A percentile compares a stretch with the other conserved stretches of the same genome.
Conservation (phyloP, 2,888 invertebrate species). For the Dysmachus trigonus region DNA sequence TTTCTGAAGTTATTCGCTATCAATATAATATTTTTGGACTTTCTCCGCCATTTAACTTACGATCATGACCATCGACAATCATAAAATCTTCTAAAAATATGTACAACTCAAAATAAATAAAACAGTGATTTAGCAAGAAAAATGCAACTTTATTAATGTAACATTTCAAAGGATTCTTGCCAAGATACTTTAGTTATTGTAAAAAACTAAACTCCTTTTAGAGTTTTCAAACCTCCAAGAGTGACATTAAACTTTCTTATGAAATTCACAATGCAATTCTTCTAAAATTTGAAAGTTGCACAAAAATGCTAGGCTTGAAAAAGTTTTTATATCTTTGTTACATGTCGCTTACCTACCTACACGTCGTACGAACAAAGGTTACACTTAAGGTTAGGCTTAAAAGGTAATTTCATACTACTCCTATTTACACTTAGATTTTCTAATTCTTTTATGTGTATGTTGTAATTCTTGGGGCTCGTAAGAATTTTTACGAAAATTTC, state of each 20-base stretch:
- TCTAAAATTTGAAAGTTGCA: background rate
- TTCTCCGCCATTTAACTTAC: too few relatives aligned
- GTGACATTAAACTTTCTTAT: background rate
- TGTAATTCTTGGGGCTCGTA: constrained; percentile 56
- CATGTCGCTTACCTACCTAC: background rate
- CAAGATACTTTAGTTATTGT: background rate
- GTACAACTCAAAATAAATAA: background rate
- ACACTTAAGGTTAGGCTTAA: background rate
- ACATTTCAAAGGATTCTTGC: constrained; percentile 12
- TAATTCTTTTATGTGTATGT: constrained; percentile 27
- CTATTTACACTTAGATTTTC: constrained; percentile 18
- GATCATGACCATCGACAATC: too few relatives aligned
- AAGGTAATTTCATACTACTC: background rate
- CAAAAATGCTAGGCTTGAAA: background rate
- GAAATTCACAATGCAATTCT: background rate
- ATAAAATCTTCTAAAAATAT: too few relatives aligned
- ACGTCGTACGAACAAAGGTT: background rate
- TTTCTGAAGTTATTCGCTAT: background rate
- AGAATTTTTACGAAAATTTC: constrained; percentile 52
- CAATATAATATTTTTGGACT: too few relatives aligned
- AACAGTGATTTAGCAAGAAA: background rate
- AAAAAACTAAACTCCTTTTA: constrained; percentile 10
- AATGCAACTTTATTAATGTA: constrained; percentile 3
- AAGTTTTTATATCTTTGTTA: background rate
- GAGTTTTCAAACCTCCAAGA: background rate